Conservation (phyloP, 2,797 vertebrate species). For the Megalops cyprinoides region DNA sequence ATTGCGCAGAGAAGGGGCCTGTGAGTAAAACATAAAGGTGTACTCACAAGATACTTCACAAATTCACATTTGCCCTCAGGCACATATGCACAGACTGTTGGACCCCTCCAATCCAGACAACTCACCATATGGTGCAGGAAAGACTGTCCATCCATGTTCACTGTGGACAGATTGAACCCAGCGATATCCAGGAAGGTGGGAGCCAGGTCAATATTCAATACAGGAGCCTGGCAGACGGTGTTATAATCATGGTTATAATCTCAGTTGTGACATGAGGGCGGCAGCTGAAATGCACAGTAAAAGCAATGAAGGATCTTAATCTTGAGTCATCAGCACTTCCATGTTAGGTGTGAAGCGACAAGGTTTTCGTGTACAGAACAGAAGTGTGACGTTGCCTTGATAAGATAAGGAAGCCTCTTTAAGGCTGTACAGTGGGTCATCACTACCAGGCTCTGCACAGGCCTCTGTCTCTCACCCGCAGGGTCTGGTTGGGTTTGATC, state of each 20-base stretch:
- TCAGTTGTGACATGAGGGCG: neutral
- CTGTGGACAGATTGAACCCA: constrained; percentile 63
- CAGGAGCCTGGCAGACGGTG: constrained; percentile 67
- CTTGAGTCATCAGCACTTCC: neutral
- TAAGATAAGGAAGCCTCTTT: no score
- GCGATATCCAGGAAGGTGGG: constrained; percentile 79
- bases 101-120: neutral
- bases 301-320: neutral
- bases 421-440: no score
- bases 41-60: neutral
- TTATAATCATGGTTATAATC: no score
- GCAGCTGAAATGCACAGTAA: neutral
- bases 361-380: no score
- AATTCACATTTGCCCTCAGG: neutral
- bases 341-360: neutral
- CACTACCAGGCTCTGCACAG: neutral
- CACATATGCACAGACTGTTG: neutral
- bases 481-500: constrained; percentile 70
- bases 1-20: constrained; percentile 72
- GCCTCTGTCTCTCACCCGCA: constrained; percentile 57
- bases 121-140: constrained; percentile 79
- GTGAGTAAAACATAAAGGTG: neutral
- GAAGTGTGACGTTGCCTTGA: no score
- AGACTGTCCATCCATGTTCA: constrained; percentile 75
- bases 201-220: constrained; percentile 77